Conservation (phyloP, 2,888 invertebrate genomes). For the Listrodromus nycthemerus region DNA sequence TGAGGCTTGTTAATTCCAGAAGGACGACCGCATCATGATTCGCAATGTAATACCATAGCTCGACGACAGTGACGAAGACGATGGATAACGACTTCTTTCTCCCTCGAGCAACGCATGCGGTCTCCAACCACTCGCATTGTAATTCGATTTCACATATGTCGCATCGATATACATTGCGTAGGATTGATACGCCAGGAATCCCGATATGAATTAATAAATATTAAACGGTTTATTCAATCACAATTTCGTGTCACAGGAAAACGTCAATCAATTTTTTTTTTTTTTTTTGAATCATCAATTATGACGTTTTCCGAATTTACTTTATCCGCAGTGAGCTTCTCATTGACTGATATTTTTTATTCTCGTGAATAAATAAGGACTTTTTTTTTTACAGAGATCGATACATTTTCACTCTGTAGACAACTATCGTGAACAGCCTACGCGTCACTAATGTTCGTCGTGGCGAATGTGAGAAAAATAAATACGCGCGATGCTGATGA, state of each 20-base stretch:
- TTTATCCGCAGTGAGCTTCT: neutral
- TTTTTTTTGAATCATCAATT: neutral
- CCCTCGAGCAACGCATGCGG: neutral
- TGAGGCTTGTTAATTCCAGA: conserved; percentile 65
- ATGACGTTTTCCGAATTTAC: neutral
- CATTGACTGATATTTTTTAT: too few relatives aligned
- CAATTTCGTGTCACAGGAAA: neutral
- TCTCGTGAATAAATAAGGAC: too few relatives aligned
- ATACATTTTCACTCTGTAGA: neutral
- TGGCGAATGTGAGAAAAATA: conserved; percentile 17
- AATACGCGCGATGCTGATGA: conserved; percentile 35
- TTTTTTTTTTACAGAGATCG: too few relatives aligned
- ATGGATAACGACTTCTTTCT: conserved; percentile 60
- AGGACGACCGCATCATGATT: conserved; percentile 66
- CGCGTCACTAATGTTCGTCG: conserved; percentile 2
- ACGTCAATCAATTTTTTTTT: neutral
- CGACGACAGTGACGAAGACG: conserved; percentile 55
- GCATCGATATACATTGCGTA: conserved; percentile 8
- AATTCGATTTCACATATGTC: conserved; percentile 51
- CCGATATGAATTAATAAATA: neutral
- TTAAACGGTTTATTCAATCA: neutral
- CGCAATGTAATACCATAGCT: conserved; percentile 69
- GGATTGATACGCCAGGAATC: neutral
- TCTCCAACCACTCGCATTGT: conserved; percentile 29
- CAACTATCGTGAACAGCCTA: neutral